phyloP scores from a whole-genome alignment of 1,140 invertebrate genomes.

The Dendrolimus punctatus region DNA sequence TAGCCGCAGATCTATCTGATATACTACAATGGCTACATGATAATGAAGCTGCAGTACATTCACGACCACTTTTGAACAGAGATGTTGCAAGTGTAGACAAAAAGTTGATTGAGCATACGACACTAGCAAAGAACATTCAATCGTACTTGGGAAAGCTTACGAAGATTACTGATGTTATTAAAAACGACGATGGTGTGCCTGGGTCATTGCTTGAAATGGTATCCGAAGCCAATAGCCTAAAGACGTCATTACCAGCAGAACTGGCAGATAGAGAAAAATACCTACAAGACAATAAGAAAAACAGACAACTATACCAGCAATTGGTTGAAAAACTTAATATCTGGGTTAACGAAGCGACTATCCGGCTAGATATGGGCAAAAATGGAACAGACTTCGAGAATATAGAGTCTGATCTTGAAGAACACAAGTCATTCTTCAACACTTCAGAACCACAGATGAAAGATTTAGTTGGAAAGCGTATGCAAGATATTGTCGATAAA shows the following conservation, averaged over 20 bases:
- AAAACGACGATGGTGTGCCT: slow-evolving; percentile 83
- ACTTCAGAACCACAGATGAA: slow-evolving; percentile 81
- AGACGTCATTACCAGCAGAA: slow-evolving; percentile 84
- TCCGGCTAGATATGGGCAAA: slow-evolving; percentile 82
- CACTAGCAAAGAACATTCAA: slow-evolving; percentile 80
- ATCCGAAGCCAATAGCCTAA: slow-evolving; percentile 84
- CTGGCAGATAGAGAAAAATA: slow-evolving; percentile 86
- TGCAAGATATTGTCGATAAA: slow-evolving; percentile 87
- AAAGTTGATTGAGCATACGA: slow-evolving; percentile 85
- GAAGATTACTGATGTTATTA: slow-evolving; percentile 78
- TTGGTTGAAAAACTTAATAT: slow-evolving; percentile 84
- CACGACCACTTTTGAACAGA: slow-evolving; percentile 85
- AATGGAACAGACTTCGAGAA: slow-evolving; percentile 92
- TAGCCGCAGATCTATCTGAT: slow-evolving; percentile 84
- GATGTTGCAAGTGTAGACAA: slow-evolving; percentile 85
- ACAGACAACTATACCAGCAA: slow-evolving; percentile 81
- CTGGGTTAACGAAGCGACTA: slow-evolving; percentile 90
- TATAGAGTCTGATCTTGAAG: slow-evolving; percentile 84
- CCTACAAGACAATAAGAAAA: slow-evolving; percentile 84
- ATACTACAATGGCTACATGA: slow-evolving; percentile 88
- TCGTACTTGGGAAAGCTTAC: slow-evolving; percentile 80
- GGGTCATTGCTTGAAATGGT: slow-evolving; percentile 85
- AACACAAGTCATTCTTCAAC: slow-evolving; percentile 90
- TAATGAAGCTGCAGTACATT: slow-evolving; percentile 87
- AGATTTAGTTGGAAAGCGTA: slow-evolving; percentile 84